These are phyloP conservation scores for Tachyglossus aculeatus DNA, from an alignment of 2,797 vertebrate species.

Conservation along the genomic window DNA sequence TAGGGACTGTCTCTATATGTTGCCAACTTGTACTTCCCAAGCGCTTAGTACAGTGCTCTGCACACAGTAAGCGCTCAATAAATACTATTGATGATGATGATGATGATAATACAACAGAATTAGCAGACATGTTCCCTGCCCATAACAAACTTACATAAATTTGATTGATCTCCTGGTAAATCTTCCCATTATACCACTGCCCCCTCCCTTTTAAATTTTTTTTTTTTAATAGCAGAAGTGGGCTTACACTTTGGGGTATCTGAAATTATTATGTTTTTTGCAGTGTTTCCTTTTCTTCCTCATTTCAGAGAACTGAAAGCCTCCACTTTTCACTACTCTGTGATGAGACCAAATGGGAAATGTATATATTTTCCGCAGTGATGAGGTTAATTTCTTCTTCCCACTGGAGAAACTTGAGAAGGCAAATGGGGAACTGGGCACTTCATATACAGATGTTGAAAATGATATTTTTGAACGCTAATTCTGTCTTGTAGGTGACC, in stretches of 20 bases:
- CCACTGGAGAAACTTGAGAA: neutral
- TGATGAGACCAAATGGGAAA: constrained; percentile 26
- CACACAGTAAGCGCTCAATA: too few relatives aligned
- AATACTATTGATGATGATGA: neutral
- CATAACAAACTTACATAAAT: neutral
- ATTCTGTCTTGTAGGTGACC: neutral
- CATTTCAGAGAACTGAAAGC: constrained; percentile 69
- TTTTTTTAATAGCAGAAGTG: constrained; percentile 12
- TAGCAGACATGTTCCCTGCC: neutral
- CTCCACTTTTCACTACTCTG: constrained; percentile 56
- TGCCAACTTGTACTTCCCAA: too few relatives aligned
- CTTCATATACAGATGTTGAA: neutral
- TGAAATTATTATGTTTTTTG: constrained; percentile 82
- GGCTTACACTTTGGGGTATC: constrained; percentile 86
- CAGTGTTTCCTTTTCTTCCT: constrained; percentile 85
- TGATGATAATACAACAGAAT: neutral
- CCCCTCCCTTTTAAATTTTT: neutral
- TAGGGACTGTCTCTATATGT: too few relatives aligned
- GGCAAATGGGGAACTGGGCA: neutral
- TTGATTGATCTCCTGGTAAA: neutral
- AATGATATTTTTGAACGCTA: neutral
- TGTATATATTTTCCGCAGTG: neutral
- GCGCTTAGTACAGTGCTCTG: too few relatives aligned
- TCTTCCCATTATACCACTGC: neutral
- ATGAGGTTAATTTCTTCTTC: neutral